Evolutionary conservation across 2,888 invertebrate genomes (phyloP).

Genomic region (Chaitophorus viminalis): DNA sequence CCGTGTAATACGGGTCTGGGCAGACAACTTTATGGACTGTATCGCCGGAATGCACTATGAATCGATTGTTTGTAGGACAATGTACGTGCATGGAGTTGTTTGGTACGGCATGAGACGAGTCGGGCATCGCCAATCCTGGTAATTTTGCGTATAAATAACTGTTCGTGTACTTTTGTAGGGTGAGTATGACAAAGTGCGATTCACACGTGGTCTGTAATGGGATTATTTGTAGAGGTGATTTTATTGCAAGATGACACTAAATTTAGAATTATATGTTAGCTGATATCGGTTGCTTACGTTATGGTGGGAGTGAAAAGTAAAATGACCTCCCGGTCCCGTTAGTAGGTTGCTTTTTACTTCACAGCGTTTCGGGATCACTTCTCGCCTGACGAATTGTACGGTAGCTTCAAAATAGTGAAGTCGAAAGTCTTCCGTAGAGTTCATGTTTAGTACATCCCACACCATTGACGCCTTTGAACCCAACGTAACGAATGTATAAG

Average conservation of each 20-base stretch:
- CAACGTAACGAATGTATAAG: constrained; percentile 81
- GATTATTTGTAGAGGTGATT: background rate
- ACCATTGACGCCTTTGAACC: constrained; percentile 82
- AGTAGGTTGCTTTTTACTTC: constrained; percentile 53
- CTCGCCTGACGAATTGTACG: constrained; percentile 79
- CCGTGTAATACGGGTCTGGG: constrained; percentile 68
- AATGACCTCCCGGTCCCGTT: constrained; percentile 49
- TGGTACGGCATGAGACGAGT: constrained; percentile 67
- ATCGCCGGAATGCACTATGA: constrained; percentile 81
- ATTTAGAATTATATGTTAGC: background rate
- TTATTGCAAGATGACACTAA: background rate
- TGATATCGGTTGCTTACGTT: constrained; percentile 25
- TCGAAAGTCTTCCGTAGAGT: constrained; percentile 85
- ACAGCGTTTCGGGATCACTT: constrained; percentile 44
- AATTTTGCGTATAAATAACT: constrained; percentile 82
- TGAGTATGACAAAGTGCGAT: constrained; percentile 82
- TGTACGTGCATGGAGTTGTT: constrained; percentile 68
- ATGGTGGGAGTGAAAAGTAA: constrained; percentile 47
- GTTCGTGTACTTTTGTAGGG: constrained; percentile 72
- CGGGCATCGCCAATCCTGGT: constrained; percentile 70
- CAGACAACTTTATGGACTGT: constrained; percentile 74
- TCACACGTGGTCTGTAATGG: constrained; percentile 79
- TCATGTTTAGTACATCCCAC: constrained; percentile 85
- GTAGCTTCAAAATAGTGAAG: constrained; percentile 85
- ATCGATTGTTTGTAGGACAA: constrained; percentile 82